phyloP scores from a whole-genome alignment of 2,113 vertebrate genomes.

The Mustela nigripes region DNA sequence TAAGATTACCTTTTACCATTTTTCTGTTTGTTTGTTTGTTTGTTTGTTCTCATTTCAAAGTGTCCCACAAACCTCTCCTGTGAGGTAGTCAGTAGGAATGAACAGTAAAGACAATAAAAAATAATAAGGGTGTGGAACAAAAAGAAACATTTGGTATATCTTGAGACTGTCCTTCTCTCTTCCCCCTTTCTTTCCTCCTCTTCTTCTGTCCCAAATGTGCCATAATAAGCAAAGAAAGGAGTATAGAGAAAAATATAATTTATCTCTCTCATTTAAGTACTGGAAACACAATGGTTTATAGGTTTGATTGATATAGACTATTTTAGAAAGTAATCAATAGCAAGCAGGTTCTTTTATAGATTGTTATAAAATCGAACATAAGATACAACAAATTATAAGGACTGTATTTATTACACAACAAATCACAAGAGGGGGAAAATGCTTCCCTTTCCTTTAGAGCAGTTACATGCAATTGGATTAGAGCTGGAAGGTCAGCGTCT shows the following conservation, averaged over 20 bases:
- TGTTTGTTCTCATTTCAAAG: neutral
- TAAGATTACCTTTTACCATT: neutral
- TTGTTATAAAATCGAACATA: neutral
- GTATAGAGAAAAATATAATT: neutral
- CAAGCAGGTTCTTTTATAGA: neutral
- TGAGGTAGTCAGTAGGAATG: neutral
- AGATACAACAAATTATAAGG: neutral
- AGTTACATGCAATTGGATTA: neutral
- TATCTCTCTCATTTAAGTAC: neutral
- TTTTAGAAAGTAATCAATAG: neutral
- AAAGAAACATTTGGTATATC: neutral
- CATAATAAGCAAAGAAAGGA: neutral
- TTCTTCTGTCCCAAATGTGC: neutral
- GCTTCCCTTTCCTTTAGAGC: neutral
- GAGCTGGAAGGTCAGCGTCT: constrained; percentile 51
- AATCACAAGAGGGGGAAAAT: neutral
- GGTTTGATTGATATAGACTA: neutral
- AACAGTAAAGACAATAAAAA: neutral
- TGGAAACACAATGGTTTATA: neutral
- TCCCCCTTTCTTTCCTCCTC: neutral
- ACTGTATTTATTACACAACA: neutral
- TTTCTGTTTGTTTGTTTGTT: neutral
- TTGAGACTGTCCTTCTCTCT: neutral
- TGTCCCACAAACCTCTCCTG: too few species aligned
- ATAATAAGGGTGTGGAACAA: fast-evolving